Evolutionary conservation across 2,113 vertebrate species (phyloP), one percentile per base, ranked within the genome.

Genomic region (Aptenodytes forsteri): DNA sequence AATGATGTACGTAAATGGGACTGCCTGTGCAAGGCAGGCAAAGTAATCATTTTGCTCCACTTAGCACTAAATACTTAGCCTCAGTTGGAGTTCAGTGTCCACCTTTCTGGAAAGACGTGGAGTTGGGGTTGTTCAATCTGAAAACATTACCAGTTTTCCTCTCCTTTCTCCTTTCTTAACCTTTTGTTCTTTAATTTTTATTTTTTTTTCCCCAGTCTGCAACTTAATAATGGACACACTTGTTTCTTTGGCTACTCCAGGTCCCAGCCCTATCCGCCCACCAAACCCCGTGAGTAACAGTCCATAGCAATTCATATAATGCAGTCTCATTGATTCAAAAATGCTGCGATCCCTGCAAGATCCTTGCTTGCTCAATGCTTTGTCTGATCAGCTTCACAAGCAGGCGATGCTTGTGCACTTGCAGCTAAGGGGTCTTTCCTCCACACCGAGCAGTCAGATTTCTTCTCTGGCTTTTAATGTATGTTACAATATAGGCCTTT

Each of bases 181-280:
- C 10, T 73, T 55, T 87, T 19, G 2, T 38, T 89, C 25, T 70
- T 34, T 46, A 49, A 11, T 15, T 50, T 67, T 29, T 27, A 5
- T 26, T 10, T 18, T 59, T 71, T 52, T 32, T 13, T 3, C 13
- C 16, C 10, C 9, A 10, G 3, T 69, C 20, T 52, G 3, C 22
- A 38, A 4, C 9, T 54, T 67, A 47, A 11, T 32, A 7, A 1
- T 14, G 36, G 16, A 17, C 34, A 15, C 0, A 1, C 6, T 40
- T 52, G 4, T 40, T 70, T 69, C 14, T 87, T 58, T 78, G 55
- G 8, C 38, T 67, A 0, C 19, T 71, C 9, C 42, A 47, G 16
- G 13, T 40, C 14, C 21, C 34, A 56, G 22, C 9, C 42, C 32
- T 26, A 26, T 26, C 10, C 1, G 2, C 46, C 20, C 26, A 55